Evolutionary conservation across 1,140 invertebrate genomes (phyloP), one percentile per base, ranked within the genome.

Genomic region (Paramacrobiotus metropolitanus): DNA sequence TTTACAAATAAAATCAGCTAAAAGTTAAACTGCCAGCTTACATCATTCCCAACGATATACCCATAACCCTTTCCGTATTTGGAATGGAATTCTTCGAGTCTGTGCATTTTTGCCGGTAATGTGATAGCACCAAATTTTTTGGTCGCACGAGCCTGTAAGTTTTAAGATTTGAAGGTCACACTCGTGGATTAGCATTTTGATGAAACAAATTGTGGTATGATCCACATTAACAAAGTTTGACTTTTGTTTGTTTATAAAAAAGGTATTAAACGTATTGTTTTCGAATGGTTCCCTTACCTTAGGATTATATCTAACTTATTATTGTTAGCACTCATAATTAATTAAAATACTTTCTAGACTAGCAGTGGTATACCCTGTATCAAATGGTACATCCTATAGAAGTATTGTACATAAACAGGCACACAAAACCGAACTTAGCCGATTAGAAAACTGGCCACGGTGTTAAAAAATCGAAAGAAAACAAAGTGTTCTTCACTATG

Each of bases 11-110:
- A 15, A 55, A 24, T 55, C 9, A 15, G 0, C 15, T 24, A 40
- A 40, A 15, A n/a, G 9, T 40, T 15, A 40, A 0, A 40, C 34
- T 40, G 34, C 48, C 15, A 15, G 48, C 48, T 55, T 24, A 55
- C 48, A 55, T 55, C 24, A 24, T 55, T 55, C 48, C 48, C 48
- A 28, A 55, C 15, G 9, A 55, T 55, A 55, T 55, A 55, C 15
- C 48, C 48, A 24, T 55, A 55, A 24, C 48, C 48, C 28, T 55
- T 15, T 55, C 48, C 48, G 48, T 55, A 24, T 15, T 15, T 28
- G 4, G 24, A 9, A 9, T 55, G 15, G 48, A 55, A 55, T 9
- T 55, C 48, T 15, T 55, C 48, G 15, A 55, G 48, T 4, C 24
- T 20, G 15, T 4, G 15, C 24, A 55, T 15, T 24, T 55, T 55